Evolutionary conservation across 2,797 vertebrate species (phyloP).

Genomic region (Gymnoscopelus braueri): DNA sequence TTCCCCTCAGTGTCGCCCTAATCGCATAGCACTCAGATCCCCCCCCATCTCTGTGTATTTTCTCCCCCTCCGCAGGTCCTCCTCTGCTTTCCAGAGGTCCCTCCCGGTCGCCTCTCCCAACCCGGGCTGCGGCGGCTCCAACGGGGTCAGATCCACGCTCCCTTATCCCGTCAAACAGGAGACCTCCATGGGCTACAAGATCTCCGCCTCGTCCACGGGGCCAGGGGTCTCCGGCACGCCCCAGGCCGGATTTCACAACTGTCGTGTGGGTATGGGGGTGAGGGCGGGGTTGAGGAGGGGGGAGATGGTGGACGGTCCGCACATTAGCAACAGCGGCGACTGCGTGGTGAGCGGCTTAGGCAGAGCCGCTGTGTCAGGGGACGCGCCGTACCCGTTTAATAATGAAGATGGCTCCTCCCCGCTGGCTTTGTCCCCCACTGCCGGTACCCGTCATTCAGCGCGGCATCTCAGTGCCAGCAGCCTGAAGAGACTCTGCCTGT

Average conservation of each 20-base stretch:
- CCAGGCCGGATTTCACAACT: conserved; percentile 70
- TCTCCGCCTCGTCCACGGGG: conserved; percentile 55
- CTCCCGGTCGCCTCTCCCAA: conserved; percentile 68
- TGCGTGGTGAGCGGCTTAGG: conserved; percentile 47
- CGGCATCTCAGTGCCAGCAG: conserved; percentile 81
- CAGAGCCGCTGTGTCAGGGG: conserved; percentile 71
- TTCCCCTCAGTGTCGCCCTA: conserved; percentile 53
- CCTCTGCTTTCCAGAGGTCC: conserved; percentile 82
- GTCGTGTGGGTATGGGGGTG: conserved; percentile 54
- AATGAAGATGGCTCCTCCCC: conserved; percentile 90
- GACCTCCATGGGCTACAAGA: conserved; percentile 84
- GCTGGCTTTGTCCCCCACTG: conserved; percentile 84
- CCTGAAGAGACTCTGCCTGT: conserved; percentile 91
- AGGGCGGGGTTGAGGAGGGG: conserved; percentile 76
- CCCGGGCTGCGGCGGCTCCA: conserved; percentile 68
- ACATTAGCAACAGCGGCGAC: conserved; percentile 70
- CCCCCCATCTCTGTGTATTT: conserved; percentile 23
- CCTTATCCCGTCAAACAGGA: conserved; percentile 93
- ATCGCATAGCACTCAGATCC: conserved; percentile 48
- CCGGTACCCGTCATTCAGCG: conserved; percentile 85
- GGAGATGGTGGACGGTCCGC: conserved; percentile 72
- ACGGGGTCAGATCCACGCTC: conserved; percentile 73
- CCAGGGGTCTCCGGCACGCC: conserved; percentile 69
- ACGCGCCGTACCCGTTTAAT: conserved; percentile 91
- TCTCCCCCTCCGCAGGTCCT: conserved; percentile 80